Percentiles rank a stretch among this genome's conserved stretches.
Evolutionary conservation across 2,888 invertebrate genomes (phyloP).

Genomic region (Kryphioiulus occultus): DNA sequence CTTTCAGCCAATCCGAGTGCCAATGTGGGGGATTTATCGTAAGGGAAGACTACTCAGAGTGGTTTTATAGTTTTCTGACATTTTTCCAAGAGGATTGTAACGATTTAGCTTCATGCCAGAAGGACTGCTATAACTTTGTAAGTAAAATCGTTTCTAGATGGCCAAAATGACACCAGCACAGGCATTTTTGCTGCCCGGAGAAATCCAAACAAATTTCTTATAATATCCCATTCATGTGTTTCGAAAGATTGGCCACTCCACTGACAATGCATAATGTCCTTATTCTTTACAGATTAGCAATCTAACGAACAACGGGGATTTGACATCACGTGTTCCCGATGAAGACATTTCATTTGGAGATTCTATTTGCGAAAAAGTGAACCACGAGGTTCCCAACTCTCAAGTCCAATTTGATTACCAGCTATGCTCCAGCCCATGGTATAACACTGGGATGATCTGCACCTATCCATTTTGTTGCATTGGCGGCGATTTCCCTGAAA

Average conservation of each 20-base stretch:
- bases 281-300: conserved; percentile 37
- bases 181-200: too few relatives aligned
- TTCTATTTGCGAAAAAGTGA: conserved; percentile 20
- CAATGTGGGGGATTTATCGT: conserved; percentile 43
- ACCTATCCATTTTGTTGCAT: conserved; percentile 45
- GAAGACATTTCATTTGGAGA: conserved; percentile 3
- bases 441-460: not conserved
- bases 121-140: conserved; percentile 34
- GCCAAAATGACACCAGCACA: too few relatives aligned
- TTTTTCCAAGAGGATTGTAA: conserved; percentile 34
- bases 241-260: too few relatives aligned
- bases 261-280: too few relatives aligned
- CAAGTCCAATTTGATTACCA: not conserved
- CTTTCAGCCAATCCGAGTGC: conserved; percentile 41
- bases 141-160: not conserved
- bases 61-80: conserved; percentile 44
- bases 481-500: conserved; percentile 10
- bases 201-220: too few relatives aligned
- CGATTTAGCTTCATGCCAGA: not conserved
- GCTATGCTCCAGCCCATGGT: conserved; percentile 43
- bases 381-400: conserved; percentile 33
- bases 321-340: conserved; percentile 1
- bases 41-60: conserved; percentile 34
- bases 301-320: conserved; percentile 36
- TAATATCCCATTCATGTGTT: too few relatives aligned